phyloP scores from a whole-genome alignment of 2,797 vertebrate species.

The Sphenodon punctatus region DNA sequence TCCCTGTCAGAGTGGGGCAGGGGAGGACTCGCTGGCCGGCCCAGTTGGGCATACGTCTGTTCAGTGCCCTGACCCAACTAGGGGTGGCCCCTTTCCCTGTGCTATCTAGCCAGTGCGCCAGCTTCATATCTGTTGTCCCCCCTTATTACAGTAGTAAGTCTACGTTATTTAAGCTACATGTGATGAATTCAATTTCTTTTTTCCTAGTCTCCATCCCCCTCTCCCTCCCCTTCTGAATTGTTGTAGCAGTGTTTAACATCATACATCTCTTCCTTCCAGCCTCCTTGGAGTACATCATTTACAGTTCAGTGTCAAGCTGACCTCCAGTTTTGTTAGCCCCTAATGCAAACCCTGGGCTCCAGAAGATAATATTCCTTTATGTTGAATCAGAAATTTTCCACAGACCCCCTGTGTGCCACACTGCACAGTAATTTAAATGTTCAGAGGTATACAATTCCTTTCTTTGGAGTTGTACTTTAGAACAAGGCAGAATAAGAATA shows the following conservation, averaged over 20 bases:
- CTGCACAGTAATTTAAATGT: constrained; percentile 60
- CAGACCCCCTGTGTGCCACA: background rate
- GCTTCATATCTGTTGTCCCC: too few relatives aligned
- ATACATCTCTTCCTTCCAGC: background rate
- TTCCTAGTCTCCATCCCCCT: background rate
- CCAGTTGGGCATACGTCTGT: too few relatives aligned
- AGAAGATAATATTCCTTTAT: constrained; percentile 15
- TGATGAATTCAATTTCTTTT: background rate
- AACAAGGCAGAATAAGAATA: constrained; percentile 44
- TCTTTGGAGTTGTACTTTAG: constrained; percentile 54
- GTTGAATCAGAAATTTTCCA: constrained; percentile 49
- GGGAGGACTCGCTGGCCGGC: too few relatives aligned
- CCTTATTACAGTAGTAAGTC: background rate
- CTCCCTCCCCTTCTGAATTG: background rate
- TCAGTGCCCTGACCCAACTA: too few relatives aligned
- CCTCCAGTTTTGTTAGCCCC: constrained; percentile 24
- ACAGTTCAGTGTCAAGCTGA: background rate
- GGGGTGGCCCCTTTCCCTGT: too few relatives aligned
- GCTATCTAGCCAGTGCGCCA: too few relatives aligned
- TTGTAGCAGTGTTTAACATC: background rate
- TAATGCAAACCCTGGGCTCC: constrained; percentile 16
- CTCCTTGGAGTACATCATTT: background rate
- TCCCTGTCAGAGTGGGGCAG: too few relatives aligned
- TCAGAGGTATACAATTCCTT: constrained; percentile 61
- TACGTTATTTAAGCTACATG: background rate